A percentile compares a stretch with the other conserved stretches of the same genome.
phyloP scores from a whole-genome alignment of 2,797 vertebrate genomes.

The Spinus pinus region DNA sequence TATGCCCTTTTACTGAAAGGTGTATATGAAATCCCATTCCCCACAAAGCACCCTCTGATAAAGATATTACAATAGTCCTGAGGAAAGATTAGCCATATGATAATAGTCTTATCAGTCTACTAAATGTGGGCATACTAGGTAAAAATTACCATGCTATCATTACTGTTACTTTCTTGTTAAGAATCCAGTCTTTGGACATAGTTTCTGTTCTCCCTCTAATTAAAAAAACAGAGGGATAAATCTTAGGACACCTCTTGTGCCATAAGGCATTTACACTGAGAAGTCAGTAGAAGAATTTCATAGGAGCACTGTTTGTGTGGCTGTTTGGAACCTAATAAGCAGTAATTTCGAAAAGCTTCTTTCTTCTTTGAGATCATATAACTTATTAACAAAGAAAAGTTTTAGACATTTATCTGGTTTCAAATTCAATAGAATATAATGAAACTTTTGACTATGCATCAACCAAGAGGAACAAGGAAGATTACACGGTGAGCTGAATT shows the following conservation, averaged over 20 bases:
- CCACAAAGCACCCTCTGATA: not conserved
- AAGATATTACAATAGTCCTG: not conserved
- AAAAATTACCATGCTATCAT: not conserved
- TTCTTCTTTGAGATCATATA: not conserved
- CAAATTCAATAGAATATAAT: conserved; percentile 48
- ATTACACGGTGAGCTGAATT: conserved; percentile 34
- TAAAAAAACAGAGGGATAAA: not conserved
- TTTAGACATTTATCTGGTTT: conserved; percentile 32
- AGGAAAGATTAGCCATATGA: not conserved
- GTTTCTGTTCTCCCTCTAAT: not conserved
- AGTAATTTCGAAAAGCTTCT: not conserved
- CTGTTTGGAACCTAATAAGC: not conserved
- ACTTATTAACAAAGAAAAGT: not conserved
- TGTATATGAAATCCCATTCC: not conserved
- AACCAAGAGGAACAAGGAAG: conserved; percentile 51
- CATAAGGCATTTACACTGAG: not conserved
- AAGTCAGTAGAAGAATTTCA: not conserved
- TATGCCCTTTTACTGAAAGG: not conserved
- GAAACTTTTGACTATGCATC: conserved; percentile 9
- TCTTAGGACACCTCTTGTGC: not conserved
- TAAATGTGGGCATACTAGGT: not conserved
- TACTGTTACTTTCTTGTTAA: not conserved
- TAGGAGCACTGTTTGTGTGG: not conserved
- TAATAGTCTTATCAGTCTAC: not conserved
- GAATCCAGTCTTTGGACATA: not conserved